Evolutionary conservation across 2,888 invertebrate genomes (phyloP), one percentile per base, ranked within the genome.

Genomic region (Chydorus sphaericus): DNA sequence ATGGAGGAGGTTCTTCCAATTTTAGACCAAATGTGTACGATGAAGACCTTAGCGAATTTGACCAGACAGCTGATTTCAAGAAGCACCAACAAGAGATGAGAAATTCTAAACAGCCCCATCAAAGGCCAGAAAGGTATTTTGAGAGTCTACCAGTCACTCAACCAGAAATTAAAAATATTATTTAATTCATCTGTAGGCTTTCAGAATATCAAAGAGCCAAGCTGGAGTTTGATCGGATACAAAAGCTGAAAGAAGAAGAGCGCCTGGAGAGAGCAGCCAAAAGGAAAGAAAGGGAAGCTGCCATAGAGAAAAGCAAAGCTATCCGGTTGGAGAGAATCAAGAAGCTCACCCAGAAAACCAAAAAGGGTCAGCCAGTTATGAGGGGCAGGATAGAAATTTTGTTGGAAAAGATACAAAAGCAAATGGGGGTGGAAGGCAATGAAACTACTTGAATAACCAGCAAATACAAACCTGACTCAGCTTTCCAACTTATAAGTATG

Each of bases 321-420:
- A 81, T 81, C 62, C 85, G 83, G 62, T 72, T 77, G 49, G 79
- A 82, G 51, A 79, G 77, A 57, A 82, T 76, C 59, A 85, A 83
- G 69, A 81, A 79, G 60, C 69, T 89, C 39, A 82, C 80, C 50
- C 82, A 81, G 66, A 85, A 80, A 66, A 90, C 83, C 0, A 82
- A 78, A 63, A 84, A 78, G 63, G 90, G 90, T 0, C 90, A 91
- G 66, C 90, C 90, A 0, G 71, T 88, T 2, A 89, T 91, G 88
- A 84, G 81, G 58, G 82, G 82, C 55, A 75, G 88, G 62, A 74
- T 90, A 66, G 81, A 89, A 69, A 67, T 85, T 65, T 71, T 91
- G 54, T 70, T 87, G 16, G 82, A 86, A 64, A 81, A 85, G 69
- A 85, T 89, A 62, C 79, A 85, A 68, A 73, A 59, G 28, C 48